These are phyloP conservation scores for Heloderma charlesbogerti DNA, from an alignment of 2,113 vertebrate species.

Conservation along the genomic window DNA sequence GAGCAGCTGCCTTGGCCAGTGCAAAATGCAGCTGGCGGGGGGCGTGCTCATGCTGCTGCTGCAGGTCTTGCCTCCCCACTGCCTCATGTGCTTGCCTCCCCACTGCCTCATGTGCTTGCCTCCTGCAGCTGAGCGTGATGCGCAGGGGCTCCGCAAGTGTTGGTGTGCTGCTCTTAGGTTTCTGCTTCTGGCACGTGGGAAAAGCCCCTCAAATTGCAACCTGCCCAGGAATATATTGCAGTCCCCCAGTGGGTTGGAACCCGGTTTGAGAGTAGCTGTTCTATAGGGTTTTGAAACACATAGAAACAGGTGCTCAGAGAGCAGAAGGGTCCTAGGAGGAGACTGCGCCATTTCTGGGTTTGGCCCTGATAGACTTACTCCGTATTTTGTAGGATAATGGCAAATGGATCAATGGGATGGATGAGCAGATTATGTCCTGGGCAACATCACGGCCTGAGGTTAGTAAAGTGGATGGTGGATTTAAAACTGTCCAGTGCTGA, in stretches of 20 bases:
- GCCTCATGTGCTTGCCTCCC: no score
- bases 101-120: no score
- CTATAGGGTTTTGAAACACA: not conserved
- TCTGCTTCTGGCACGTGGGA: not conserved
- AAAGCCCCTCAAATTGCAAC: not conserved
- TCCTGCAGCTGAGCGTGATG: no score
- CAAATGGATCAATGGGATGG: constrained; percentile 94
- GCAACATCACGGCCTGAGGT: constrained; percentile 96
- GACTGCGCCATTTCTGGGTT: not conserved
- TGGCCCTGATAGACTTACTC: not conserved
- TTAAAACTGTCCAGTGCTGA: not conserved
- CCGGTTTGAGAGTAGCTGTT: not conserved
- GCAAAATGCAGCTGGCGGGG: no score
- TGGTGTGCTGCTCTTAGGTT: not conserved
- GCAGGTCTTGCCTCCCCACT: no score
- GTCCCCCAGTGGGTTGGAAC: not conserved
- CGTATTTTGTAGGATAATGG: constrained; percentile 89
- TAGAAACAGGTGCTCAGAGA: not conserved
- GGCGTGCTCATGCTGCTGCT: no score
- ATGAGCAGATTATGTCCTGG: constrained; percentile 99
- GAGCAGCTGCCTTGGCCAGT: no score
- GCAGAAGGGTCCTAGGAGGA: not conserved
- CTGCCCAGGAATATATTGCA: not conserved
- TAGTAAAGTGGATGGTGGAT: constrained; percentile 43
- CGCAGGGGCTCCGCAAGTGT: no score